These are phyloP conservation scores for Pseudomyrmex concolor DNA, from an alignment of 1,140 invertebrate genomes.

Conservation along the genomic window DNA sequence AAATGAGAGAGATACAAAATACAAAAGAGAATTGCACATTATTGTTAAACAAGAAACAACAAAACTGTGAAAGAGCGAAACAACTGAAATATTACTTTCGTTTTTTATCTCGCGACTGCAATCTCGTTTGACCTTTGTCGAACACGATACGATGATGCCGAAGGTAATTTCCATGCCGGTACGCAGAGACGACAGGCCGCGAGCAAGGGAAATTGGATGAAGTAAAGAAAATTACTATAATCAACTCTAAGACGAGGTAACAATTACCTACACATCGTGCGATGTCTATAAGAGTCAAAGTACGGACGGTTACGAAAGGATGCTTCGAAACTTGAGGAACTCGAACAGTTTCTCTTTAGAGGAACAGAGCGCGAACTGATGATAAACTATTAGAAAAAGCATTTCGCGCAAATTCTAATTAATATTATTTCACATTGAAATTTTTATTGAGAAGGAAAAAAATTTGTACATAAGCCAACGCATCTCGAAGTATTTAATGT, in stretches of 20 bases:
- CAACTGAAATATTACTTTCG: constrained; percentile 45
- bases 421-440: too few relatives aligned
- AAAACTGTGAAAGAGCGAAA: constrained; percentile 17
- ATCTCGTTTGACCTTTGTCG: constrained; percentile 38
- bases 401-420: too few relatives aligned
- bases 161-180: constrained; percentile 59
- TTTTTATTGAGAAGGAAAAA: background rate
- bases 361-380: too few relatives aligned
- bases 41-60: background rate
- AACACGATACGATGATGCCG: constrained; percentile 47
- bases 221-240: constrained; percentile 67
- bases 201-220: constrained; percentile 49
- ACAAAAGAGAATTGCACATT: background rate
- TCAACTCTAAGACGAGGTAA: constrained; percentile 62
- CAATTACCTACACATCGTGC: constrained; percentile 63
- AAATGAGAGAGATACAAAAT: too few relatives aligned
- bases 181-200: background rate
- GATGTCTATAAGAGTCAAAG: constrained; percentile 46
- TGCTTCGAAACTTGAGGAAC: constrained; percentile 32
- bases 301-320: background rate
- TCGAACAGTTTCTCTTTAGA: constrained; percentile 18
- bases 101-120: constrained; percentile 38
- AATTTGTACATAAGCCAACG: background rate
- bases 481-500: too few relatives aligned
- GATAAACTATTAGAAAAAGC: too few relatives aligned